These are phyloP conservation scores for Brotula barbata DNA, from an alignment of 2,797 vertebrate genomes.

Conservation along the genomic window DNA sequence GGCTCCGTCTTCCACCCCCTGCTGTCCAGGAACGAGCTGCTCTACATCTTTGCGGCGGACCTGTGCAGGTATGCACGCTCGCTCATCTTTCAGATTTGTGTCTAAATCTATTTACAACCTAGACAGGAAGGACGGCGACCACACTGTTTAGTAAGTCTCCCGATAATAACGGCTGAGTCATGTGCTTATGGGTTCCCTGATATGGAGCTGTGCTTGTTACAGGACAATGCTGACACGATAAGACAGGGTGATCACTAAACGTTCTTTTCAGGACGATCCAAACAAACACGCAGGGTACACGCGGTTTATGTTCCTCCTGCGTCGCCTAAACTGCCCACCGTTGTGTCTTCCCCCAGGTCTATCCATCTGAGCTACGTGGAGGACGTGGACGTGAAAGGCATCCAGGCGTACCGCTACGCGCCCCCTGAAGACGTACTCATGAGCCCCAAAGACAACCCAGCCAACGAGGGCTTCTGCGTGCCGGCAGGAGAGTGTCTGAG, in stretches of 20 bases:
- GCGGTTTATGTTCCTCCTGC: too few relatives aligned
- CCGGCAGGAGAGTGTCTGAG: slow-evolving; percentile 80
- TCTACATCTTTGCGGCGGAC: slow-evolving; percentile 85
- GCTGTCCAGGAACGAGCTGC: slow-evolving; percentile 79
- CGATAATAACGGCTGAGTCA: slow-evolving; percentile 22
- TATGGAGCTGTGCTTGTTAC: slow-evolving; percentile 24
- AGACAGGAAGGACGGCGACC: not conserved
- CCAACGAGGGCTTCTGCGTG: slow-evolving; percentile 82
- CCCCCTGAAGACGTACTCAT: slow-evolving; percentile 80
- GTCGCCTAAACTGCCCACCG: not conserved
- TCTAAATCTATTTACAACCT: slow-evolving; percentile 44
- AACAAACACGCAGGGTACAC: too few relatives aligned
- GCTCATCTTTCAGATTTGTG: not conserved
- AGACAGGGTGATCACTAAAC: too few relatives aligned
- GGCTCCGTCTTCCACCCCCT: slow-evolving; percentile 84
- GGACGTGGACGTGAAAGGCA: slow-evolving; percentile 83
- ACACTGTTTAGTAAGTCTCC: not conserved
- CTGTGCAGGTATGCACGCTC: slow-evolving; percentile 78
- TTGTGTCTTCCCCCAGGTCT: slow-evolving; percentile 65
- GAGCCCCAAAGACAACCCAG: slow-evolving; percentile 77
- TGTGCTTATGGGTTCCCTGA: slow-evolving; percentile 12
- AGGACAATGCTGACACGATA: not conserved
- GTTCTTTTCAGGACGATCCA: too few relatives aligned
- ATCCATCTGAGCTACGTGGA: slow-evolving; percentile 79
- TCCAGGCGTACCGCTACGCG: slow-evolving; percentile 82